Evolutionary conservation across 2,113 vertebrate species (phyloP).

Genomic region (Capricornis sumatraensis): DNA sequence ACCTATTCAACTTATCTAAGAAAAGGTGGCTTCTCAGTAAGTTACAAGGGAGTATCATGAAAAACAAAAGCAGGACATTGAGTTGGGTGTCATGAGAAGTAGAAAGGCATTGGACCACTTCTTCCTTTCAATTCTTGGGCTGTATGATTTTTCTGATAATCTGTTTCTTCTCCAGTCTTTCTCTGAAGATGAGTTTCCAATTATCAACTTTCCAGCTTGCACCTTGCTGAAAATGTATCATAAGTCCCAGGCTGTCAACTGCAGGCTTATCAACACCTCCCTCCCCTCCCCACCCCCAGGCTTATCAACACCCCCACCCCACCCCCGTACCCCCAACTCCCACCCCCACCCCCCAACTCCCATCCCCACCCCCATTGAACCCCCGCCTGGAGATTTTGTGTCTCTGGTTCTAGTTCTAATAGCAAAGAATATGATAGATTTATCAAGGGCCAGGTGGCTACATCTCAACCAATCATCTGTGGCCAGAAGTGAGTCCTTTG

Average conservation of each 20-base stretch:
- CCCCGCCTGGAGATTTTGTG: fast-evolving
- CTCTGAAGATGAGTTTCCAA: not conserved
- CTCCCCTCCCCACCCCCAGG: not conserved
- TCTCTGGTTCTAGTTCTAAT: not conserved
- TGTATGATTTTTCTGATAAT: not conserved
- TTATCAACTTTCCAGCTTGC: not conserved
- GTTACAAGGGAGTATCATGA: not conserved
- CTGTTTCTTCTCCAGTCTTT: not conserved
- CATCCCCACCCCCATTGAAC: no score
- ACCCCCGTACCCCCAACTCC: no score
- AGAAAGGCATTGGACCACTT: no score
- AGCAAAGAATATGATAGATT: not conserved
- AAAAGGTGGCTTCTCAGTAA: not conserved
- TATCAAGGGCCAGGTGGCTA: not conserved
- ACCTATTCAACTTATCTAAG: not conserved
- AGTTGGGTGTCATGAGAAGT: not conserved
- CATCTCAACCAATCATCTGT: not conserved
- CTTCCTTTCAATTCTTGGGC: not conserved
- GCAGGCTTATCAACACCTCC: not conserved
- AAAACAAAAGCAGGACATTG: not conserved
- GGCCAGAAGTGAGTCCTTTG: not conserved
- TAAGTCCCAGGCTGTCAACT: not conserved
- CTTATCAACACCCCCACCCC: not conserved
- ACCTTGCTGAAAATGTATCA: not conserved
- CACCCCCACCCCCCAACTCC: no score